Evolutionary conservation across 2,888 invertebrate species (phyloP).

Genomic region (Smittia aterrima): DNA sequence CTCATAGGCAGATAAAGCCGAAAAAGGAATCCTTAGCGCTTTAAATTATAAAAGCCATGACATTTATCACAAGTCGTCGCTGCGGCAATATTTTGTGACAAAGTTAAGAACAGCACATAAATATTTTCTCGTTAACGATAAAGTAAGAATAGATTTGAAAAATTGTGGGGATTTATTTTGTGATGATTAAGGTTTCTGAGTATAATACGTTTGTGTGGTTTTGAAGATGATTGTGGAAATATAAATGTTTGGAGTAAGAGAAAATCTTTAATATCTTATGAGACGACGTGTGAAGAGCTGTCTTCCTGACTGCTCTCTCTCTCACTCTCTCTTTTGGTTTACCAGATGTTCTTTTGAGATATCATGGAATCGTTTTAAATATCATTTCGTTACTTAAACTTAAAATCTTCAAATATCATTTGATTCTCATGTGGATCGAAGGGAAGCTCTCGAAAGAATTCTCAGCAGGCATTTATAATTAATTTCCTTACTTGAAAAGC

Average conservation of each 20-base stretch:
- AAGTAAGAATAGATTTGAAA: neutral
- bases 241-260: neutral
- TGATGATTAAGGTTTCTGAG: conserved; percentile 1
- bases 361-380: too few species aligned
- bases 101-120: neutral
- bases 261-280: neutral
- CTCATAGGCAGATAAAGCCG: too few species aligned
- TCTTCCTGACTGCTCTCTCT: too few species aligned
- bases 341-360: neutral
- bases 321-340: too few species aligned
- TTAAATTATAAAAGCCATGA: neutral
- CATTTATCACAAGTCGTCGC: neutral
- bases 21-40: neutral
- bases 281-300: conserved; percentile 1
- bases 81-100: neutral
- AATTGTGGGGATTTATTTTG: neutral
- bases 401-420: too few species aligned
- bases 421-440: too few species aligned
- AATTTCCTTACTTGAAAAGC: too few species aligned
- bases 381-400: too few species aligned
- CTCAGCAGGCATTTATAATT: too few species aligned
- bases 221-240: neutral
- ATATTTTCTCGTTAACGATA: neutral
- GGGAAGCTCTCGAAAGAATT: too few species aligned
- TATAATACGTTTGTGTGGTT: neutral